Evolutionary conservation across 1,140 invertebrate genomes (phyloP).

Genomic region (Bacillus rossius): DNA sequence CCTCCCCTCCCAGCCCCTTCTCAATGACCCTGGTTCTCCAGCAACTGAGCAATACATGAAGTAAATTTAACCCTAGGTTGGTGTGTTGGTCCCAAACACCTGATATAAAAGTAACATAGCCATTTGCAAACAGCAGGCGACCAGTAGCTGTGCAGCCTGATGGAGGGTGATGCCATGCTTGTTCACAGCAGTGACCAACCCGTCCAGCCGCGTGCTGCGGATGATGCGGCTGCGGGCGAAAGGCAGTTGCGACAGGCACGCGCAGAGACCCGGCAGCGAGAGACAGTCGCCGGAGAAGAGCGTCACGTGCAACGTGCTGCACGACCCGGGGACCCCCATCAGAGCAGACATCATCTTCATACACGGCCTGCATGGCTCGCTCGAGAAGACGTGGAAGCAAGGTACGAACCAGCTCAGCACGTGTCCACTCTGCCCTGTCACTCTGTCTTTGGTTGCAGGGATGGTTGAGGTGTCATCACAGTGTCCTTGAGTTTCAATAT

Average conservation of each 20-base stretch:
- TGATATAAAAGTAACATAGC: not conserved
- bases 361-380: constrained; percentile 51
- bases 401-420: too few relatives aligned
- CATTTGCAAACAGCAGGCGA: too few relatives aligned
- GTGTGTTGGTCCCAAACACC: not conserved
- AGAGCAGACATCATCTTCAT: constrained; percentile 51
- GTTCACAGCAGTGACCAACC: not conserved
- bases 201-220: not conserved
- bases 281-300: constrained; percentile 26
- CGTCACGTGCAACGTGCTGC: constrained; percentile 41
- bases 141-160: too few relatives aligned
- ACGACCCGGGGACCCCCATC: constrained; percentile 36
- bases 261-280: not conserved
- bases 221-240: too few relatives aligned
- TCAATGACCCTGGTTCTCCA: too few relatives aligned
- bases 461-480: too few relatives aligned
- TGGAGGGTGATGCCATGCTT: not conserved
- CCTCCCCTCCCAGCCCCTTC: too few relatives aligned
- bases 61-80: too few relatives aligned
- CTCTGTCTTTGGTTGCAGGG: too few relatives aligned
- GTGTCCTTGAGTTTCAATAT: too few relatives aligned
- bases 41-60: too few relatives aligned
- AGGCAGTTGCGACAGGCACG: not conserved
- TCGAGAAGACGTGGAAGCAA: constrained; percentile 52
- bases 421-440: too few relatives aligned